Base-by-base conservation (phyloP, 2,888 invertebrate species). In the Aplocera efformata region DNA sequence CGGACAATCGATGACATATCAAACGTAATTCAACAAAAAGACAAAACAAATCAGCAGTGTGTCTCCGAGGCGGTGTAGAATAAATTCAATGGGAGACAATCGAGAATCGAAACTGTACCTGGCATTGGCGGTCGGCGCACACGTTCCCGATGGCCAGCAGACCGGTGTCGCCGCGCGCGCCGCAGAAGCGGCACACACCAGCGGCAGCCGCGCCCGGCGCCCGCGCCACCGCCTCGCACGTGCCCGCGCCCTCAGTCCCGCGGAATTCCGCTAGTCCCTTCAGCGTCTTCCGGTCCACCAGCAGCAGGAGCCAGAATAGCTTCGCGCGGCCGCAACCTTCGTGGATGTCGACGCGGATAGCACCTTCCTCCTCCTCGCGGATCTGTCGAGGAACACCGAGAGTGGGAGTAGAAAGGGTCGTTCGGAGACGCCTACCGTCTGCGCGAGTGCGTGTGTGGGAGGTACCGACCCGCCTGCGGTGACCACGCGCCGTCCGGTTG, bases 241-340 rank as follows among this genome's bases (percentile, higher is more conserved):
- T 72, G 40, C 45, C 58, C 1, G 37, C 20, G 11, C 82, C 74
- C 1, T 91, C 89, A 37, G 91, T 81, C 6, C 93, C 94, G 17
- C 98, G 91, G 75, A 98, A 97, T 77, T 99, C 98, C 0, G 95
- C 93, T 60, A 96, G 80, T 0, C 94, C 96, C 75, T 98, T 98
- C 8, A 98, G 84, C 0, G 98, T 98, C 56, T 95, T 92, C 0
- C 97, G 94, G 72, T 99, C 98, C 0, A 98, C 97, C 10, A 99
- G 83, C 0, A 98, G 94, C 63, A 98, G 88, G 4, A 99, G 89
- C 98, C 98, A 98, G 78, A 97, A 98, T 3, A 99, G 88, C 78
- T 98, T 98, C 1, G 97, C 97, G 23, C 99, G 91, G 0, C 98
- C 98, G 72, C 98, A 98, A 0, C 95, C 94, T 79, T 98, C 98